Evolutionary conservation across 2,797 vertebrate species (phyloP).

Genomic region (Denticeps clupeoides): DNA sequence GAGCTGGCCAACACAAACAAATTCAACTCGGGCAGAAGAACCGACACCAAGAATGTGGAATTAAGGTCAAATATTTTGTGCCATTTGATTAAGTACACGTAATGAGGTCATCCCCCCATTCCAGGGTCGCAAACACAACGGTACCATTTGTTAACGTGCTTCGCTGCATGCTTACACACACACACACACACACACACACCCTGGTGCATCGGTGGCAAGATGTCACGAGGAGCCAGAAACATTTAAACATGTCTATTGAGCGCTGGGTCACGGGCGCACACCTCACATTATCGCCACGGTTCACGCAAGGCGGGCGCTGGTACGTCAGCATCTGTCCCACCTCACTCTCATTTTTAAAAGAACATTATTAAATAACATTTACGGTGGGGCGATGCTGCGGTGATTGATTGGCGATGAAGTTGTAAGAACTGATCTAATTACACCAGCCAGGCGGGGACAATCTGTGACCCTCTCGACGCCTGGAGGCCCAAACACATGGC

Average conservation of each 20-base stretch:
- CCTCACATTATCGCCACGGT: too few species aligned
- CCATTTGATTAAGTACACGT: constrained; percentile 1
- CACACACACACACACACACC: too few species aligned
- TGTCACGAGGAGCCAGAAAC: too few species aligned
- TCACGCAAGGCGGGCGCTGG: too few species aligned
- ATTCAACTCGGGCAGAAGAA: not conserved
- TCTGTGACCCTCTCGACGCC: constrained; percentile 23
- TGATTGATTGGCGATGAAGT: not conserved
- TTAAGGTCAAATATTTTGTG: not conserved
- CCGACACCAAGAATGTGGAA: not conserved
- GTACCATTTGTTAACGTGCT: constrained; percentile 33
- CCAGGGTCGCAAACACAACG: constrained; percentile 37
- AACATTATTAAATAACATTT: constrained; percentile 5
- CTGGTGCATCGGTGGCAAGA: too few species aligned
- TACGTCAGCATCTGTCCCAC: not conserved
- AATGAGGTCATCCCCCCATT: constrained; percentile 2
- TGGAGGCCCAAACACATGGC: not conserved
- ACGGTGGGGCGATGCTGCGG: not conserved
- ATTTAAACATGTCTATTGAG: too few species aligned
- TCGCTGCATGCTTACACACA: constrained; percentile 12
- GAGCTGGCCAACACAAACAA: too few species aligned
- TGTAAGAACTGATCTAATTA: constrained; percentile 1
- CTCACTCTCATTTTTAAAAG: too few species aligned
- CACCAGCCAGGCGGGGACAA: constrained; percentile 17
- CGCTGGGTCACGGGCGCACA: too few species aligned